phyloP scores from a whole-genome alignment of 2,113 vertebrate species.

The Ascaphus truei region DNA sequence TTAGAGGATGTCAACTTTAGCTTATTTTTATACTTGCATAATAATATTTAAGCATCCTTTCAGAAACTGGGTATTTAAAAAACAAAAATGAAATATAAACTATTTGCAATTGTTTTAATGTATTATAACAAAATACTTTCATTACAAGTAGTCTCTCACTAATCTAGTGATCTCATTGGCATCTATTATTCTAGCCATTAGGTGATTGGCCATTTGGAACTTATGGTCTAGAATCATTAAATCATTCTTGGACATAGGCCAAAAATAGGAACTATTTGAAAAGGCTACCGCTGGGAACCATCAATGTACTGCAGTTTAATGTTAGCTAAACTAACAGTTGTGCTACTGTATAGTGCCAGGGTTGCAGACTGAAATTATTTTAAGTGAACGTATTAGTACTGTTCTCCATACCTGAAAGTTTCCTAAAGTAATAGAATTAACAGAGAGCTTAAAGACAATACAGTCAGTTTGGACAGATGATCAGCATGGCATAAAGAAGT shows the following conservation, averaged over 20 bases:
- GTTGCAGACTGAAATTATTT: slow-evolving; percentile 22
- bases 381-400: slow-evolving; percentile 22
- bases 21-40: too few relatives aligned
- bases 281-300: slow-evolving; percentile 24
- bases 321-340: slow-evolving; percentile 32
- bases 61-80: not conserved
- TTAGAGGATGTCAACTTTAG: too few relatives aligned
- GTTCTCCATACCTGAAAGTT: slow-evolving; percentile 11
- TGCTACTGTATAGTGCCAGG: slow-evolving; percentile 1
- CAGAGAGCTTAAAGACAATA: not conserved
- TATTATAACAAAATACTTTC: slow-evolving; percentile 20
- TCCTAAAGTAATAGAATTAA: not conserved
- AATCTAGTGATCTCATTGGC: slow-evolving; percentile 30
- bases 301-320: slow-evolving; percentile 29
- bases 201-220: slow-evolving; percentile 36
- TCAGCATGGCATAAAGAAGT: not conserved
- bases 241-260: slow-evolving; percentile 28
- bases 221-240: slow-evolving; percentile 27
- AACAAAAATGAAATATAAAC: slow-evolving; percentile 10
- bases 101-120: not conserved
- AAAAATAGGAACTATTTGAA: slow-evolving; percentile 31
- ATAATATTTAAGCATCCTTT: slow-evolving; percentile 16
- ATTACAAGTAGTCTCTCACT: slow-evolving; percentile 2
- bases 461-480: not conserved
- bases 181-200: slow-evolving; percentile 33